phyloP scores from a whole-genome alignment of 2,797 vertebrate species.

The Smutsia temminckii region DNA sequence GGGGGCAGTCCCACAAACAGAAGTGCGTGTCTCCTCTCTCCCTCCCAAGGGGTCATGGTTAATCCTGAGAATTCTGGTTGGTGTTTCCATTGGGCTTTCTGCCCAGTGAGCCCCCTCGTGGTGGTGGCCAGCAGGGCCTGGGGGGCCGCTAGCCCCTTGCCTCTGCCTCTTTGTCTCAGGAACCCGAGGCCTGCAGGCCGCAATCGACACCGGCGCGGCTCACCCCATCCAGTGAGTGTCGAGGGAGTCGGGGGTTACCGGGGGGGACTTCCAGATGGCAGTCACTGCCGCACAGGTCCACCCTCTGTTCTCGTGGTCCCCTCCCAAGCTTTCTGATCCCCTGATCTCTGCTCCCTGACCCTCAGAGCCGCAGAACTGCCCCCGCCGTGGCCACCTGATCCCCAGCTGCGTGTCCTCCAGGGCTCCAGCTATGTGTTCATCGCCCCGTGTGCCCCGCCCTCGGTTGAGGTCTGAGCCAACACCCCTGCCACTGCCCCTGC shows the following conservation, averaged over 20 bases:
- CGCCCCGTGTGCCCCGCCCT: slow-evolving; percentile 89
- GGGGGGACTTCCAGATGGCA: not conserved
- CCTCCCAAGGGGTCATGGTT: not conserved
- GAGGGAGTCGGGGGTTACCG: not conserved
- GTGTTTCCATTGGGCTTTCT: slow-evolving; percentile 16
- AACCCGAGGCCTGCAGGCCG: slow-evolving; percentile 78
- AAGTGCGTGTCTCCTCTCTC: not conserved
- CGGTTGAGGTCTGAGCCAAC: slow-evolving; percentile 90
- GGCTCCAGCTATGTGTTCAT: slow-evolving; percentile 91
- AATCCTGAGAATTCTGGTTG: not conserved
- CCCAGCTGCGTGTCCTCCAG: slow-evolving; percentile 90
- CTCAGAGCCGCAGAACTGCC: slow-evolving; percentile 88
- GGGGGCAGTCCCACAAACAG: not conserved
- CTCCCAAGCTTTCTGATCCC: not conserved
- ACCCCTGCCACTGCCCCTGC: slow-evolving; percentile 70
- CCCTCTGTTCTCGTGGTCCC: not conserved
- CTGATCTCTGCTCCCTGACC: slow-evolving; percentile 31
- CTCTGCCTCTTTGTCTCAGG: slow-evolving; percentile 71
- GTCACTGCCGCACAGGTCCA: not conserved
- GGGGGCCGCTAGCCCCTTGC: slow-evolving; percentile 76
- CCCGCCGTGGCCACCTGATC: slow-evolving; percentile 95
- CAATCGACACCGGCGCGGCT: slow-evolving; percentile 78
- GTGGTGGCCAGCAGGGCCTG: slow-evolving; percentile 42
- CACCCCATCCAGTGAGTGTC: slow-evolving; percentile 82
- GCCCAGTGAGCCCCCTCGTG: not conserved